Base-by-base conservation (phyloP, 2,797 vertebrate species). In the Scleropages formosus region DNA sequence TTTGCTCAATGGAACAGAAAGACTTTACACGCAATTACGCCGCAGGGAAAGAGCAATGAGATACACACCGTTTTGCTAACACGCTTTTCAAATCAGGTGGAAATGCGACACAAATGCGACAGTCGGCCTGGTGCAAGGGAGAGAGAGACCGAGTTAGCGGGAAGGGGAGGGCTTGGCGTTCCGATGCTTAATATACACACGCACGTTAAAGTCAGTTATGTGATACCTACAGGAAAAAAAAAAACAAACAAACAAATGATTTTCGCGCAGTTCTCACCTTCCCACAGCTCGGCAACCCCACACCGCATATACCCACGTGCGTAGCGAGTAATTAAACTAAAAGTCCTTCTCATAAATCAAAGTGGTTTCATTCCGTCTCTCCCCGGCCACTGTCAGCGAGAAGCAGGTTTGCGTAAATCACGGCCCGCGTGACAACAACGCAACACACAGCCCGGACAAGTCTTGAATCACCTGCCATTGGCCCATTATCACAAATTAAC, bases 291-390 rank as follows among this genome's bases (percentile, higher is more conserved):
- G 31, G 20, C 1, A 39, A 22, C 58, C 56, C 44, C 22, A 75
- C 84, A 78, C 81, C 83, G 78, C 80, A 77, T 84, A 84, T 83
- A 81, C 86, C 86, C 86, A 82, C 81, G 79, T 85, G 77, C 80
- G 84, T 81, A 78, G 86, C 81, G 86, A 86, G 86, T 91, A 90
- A 92, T 93, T 91, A 90, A 91, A 91, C 88, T 90, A 90, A 92
- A 90, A 91, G 90, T 90, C 87, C 84, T 82, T 79, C 79, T 86
- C 87, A 89, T 92, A 91, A 93, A 92, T 93, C 90, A 91, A 79
- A 76, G 83, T 53, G 65, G 59, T 78, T 74, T 77, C 65, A 78
- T 75, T 81, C 53, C 77, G 81, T 78, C 77, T 77, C 84, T 83
- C 69, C 76, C 68, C 51, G 26, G 72, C 82, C 74, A 79, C 47